A percentile compares a stretch with the other conserved stretches of the same genome.
These are phyloP conservation scores for Monopterus albus DNA, from an alignment of 2,113 vertebrate species.

Conservation along the genomic window DNA sequence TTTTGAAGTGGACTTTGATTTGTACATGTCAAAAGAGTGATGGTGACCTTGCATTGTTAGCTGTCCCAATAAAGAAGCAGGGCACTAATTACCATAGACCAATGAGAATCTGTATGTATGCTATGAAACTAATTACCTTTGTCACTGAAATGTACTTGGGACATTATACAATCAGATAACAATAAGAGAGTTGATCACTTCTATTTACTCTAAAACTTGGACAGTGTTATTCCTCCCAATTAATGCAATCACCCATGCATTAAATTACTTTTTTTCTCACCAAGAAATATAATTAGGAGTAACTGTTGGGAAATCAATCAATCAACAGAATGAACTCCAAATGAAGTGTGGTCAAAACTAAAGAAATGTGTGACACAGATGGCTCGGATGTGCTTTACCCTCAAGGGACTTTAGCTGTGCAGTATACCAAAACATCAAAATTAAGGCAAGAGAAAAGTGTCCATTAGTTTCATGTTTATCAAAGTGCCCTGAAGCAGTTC, in stretches of 20 bases:
- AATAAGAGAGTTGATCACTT: constrained; percentile 86
- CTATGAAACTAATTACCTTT: too few relatives aligned
- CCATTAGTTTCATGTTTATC: constrained; percentile 3
- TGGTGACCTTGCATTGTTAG: constrained; percentile 77
- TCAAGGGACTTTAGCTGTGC: constrained; percentile 51
- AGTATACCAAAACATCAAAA: constrained; percentile 37
- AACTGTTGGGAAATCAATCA: constrained; percentile 84
- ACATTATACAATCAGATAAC: constrained; percentile 84
- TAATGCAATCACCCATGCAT: constrained; percentile 83
- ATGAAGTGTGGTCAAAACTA: constrained; percentile 74
- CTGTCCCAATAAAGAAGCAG: constrained; percentile 66
- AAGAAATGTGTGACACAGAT: constrained; percentile 70
- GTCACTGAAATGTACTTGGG: constrained; percentile 82
- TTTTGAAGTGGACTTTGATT: constrained; percentile 78
- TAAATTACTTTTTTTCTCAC: constrained; percentile 82
- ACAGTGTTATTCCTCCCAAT: constrained; percentile 85
- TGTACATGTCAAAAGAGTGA: constrained; percentile 72
- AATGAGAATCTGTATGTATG: too few relatives aligned
- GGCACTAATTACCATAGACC: constrained; percentile 81
- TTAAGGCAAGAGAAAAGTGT: constrained; percentile 13
- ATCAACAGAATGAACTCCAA: constrained; percentile 74
- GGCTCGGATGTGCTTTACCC: constrained; percentile 50
- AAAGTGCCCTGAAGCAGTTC: not conserved
- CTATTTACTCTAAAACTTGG: constrained; percentile 85
- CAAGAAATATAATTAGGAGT: constrained; percentile 81